phyloP scores from a whole-genome alignment of 2,797 vertebrate species.

The Perodicticus potto region DNA sequence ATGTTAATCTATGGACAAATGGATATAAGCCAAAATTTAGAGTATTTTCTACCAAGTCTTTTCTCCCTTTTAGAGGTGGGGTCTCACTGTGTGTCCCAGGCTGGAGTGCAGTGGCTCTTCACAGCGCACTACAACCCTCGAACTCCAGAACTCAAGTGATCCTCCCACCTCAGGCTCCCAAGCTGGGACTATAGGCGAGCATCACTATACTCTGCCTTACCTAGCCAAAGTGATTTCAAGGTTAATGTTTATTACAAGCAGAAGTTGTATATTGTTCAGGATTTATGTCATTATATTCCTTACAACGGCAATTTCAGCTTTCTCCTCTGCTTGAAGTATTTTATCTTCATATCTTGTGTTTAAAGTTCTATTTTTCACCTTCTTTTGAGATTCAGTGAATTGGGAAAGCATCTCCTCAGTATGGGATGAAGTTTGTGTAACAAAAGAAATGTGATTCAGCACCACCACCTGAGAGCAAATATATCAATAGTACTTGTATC shows the following conservation, averaged over 20 bases:
- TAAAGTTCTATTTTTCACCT: neutral
- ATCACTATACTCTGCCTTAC: neutral
- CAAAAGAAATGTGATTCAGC: neutral
- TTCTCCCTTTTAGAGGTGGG: neutral
- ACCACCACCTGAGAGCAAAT: neutral
- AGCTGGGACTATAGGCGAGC: neutral
- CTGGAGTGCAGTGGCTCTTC: neutral
- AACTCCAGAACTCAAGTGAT: neutral
- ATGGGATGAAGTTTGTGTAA: neutral
- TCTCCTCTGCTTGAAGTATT: slow-evolving; percentile 18
- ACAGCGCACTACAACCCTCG: neutral
- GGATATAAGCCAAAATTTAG: slow-evolving; percentile 68
- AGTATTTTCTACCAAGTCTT: slow-evolving; percentile 50
- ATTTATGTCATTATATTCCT: neutral
- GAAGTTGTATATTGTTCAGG: neutral
- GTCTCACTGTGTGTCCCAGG: neutral
- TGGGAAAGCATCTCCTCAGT: neutral
- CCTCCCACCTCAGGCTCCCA: neutral
- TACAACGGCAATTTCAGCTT: slow-evolving; percentile 25
- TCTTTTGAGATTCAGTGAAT: neutral
- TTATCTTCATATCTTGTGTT: neutral
- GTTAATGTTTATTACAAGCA: slow-evolving; percentile 48
- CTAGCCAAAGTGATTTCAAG: slow-evolving; percentile 53
- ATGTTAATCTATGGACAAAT: slow-evolving; percentile 76
- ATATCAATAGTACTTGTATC: rapidly evolving